Base-by-base conservation (phyloP, 2,888 invertebrate genomes). In the Plagiodera versicolora region DNA sequence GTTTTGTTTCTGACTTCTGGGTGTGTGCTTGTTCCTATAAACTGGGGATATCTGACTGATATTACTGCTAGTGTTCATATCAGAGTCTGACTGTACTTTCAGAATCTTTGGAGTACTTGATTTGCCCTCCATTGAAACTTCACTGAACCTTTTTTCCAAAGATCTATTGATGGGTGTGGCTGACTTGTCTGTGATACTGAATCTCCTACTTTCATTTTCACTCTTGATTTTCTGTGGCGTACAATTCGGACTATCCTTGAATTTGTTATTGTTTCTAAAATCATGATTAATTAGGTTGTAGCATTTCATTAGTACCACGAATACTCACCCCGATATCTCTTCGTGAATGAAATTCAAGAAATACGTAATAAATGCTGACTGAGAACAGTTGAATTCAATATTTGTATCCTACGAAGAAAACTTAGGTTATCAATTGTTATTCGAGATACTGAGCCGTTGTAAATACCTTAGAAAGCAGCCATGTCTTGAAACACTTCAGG, bases 381-480 rank as follows among this genome's bases (percentile, higher is more conserved):
- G 69, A 1, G 71, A 62, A 63, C 76, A 75, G 35, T 68, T 70
- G 45, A 56, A 62, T 28, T 61, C 59, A 32, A 60, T 63, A 57
- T 65, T 52, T 46, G 64, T 53, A 16, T 68, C 67, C 70, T 70
- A 30, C 52, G 67, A 65, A 30, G 1, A 11, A 20, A 57, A 17
- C 10, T n/a, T 32, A 28, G 30, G 20, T n/a, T 30, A 35, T 35
- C 9, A 14, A 16, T 47, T 32, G 47, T 44, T 69, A 65, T 3
- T 20, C 20, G 14, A 11, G 11, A 19, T 49, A 17, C 9, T 11
- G 14, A 52, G n/a, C 4, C 18, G 55, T 58, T 65, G 71, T 35
- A 44, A n/a, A 46, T 74, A 84, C 84, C 80, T 83, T 80, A 8
- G 77, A 73, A 57, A 80, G 79, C 45, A 85, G 69, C 85, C 85